phyloP scores from a whole-genome alignment of 2,888 invertebrate species.

The Leucoma salicis region DNA sequence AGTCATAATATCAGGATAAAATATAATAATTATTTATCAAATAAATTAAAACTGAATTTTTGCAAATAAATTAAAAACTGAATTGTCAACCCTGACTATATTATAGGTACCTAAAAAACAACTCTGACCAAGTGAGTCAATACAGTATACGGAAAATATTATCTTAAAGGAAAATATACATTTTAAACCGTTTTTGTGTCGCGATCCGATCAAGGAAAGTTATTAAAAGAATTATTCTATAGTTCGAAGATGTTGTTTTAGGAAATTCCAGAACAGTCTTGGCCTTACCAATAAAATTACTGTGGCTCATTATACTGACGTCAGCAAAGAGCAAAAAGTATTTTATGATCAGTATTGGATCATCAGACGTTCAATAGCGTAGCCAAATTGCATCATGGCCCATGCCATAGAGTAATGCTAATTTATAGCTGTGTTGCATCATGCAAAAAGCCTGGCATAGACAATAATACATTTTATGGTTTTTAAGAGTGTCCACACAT shows the following conservation, averaged over 20 bases:
- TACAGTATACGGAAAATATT: background rate
- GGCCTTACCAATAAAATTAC: background rate
- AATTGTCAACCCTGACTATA: background rate
- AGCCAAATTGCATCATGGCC: no score
- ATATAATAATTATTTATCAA: no score
- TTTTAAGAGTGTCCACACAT: no score
- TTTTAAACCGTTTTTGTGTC: conserved; percentile 1
- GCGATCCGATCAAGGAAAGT: conserved; percentile 2
- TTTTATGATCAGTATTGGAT: no score
- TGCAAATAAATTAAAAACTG: background rate
- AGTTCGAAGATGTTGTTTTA: background rate
- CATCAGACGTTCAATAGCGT: no score
- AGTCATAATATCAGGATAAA: no score
- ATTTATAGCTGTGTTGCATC: no score
- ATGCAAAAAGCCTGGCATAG: no score
- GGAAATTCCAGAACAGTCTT: conserved; percentile 2
- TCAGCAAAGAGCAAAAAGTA: background rate
- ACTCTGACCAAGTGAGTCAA: background rate
- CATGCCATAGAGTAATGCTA: no score
- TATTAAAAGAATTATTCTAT: background rate
- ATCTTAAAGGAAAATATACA: background rate
- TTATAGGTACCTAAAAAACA: background rate
- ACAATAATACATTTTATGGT: no score
- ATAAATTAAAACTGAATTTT: no score
- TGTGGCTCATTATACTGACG: background rate